These are phyloP conservation scores for Patella ulyssiponensis DNA, from an alignment of 2,888 invertebrate genomes.

Conservation along the genomic window DNA sequence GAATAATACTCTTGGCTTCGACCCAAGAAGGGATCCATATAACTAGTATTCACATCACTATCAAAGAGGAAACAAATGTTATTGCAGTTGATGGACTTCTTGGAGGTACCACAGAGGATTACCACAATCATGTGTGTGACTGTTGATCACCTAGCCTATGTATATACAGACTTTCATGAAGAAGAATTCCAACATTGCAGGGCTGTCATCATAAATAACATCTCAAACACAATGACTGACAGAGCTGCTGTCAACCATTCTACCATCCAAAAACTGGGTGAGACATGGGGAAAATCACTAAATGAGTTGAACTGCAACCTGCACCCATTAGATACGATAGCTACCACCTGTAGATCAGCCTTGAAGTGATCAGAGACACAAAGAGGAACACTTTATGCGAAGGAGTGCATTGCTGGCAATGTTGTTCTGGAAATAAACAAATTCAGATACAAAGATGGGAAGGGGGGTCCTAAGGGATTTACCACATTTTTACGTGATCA, in stretches of 20 bases:
- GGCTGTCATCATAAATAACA: slow-evolving; percentile 22
- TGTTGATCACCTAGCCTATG: slow-evolving; percentile 24
- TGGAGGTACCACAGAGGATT: slow-evolving; percentile 35
- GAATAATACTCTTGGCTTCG: slow-evolving; percentile 33
- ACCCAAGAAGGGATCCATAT: slow-evolving; percentile 37
- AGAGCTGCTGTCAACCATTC: slow-evolving; percentile 30
- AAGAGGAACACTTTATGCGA: slow-evolving; percentile 32
- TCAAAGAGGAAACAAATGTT: slow-evolving; percentile 15
- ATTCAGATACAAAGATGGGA: slow-evolving; percentile 37
- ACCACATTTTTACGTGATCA: slow-evolving; percentile 27
- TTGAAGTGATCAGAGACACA: slow-evolving; percentile 21
- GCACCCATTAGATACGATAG: slow-evolving; percentile 34
- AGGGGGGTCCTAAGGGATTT: slow-evolving; percentile 41
- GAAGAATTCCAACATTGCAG: slow-evolving; percentile 19
- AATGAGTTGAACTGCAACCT: slow-evolving; percentile 34
- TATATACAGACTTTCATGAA: slow-evolving; percentile 18
- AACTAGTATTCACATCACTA: slow-evolving; percentile 37
- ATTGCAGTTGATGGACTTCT: slow-evolving; percentile 32
- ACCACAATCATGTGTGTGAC: slow-evolving; percentile 25
- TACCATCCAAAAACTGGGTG: slow-evolving; percentile 18
- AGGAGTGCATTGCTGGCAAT: slow-evolving; percentile 36
- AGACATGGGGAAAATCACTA: slow-evolving; percentile 26
- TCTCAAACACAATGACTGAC: slow-evolving; percentile 37
- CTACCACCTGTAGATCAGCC: slow-evolving; percentile 22
- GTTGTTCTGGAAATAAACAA: slow-evolving; percentile 39